A percentile compares a stretch with the other conserved stretches of the same genome.
These are phyloP conservation scores for Spongia lamella DNA, from an alignment of 37 sponge, comb jelly and placozoan genomes.

Conservation along the genomic window DNA sequence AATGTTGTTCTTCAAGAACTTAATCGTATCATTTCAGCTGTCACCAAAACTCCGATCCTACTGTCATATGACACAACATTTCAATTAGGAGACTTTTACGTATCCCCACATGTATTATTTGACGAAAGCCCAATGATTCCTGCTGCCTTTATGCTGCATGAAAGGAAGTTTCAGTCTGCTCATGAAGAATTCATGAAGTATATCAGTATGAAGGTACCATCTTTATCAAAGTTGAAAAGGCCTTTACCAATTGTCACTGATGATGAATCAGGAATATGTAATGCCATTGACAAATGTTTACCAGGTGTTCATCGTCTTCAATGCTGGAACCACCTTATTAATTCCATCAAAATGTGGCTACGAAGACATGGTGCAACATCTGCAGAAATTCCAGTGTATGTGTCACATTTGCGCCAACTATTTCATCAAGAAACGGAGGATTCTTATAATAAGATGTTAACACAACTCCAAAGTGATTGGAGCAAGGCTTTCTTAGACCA, in stretches of 20 bases:
- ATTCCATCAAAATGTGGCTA: constrained; percentile 37
- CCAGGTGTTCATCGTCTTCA: background rate
- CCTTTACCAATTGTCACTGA: constrained; percentile 25
- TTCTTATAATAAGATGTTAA: background rate
- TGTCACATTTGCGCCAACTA: constrained; percentile 10
- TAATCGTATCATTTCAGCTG: no score
- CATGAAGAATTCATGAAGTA: constrained; percentile 16
- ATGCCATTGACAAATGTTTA: constrained; percentile 8
- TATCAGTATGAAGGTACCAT: background rate
- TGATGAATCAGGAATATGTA: constrained; percentile 15
- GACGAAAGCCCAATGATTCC: constrained; percentile 31
- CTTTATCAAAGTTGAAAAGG: background rate
- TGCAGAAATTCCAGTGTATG: constrained; percentile 17
- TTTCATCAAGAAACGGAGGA: constrained; percentile 4
- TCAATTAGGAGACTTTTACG: constrained; percentile 27
- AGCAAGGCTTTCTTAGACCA: constrained; percentile 22
- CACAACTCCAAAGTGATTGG: constrained; percentile 15
- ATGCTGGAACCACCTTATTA: constrained; percentile 46
- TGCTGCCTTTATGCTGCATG: constrained; percentile 12
- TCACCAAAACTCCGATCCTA: no score
- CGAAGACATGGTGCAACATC: constrained; percentile 25
- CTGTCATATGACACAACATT: constrained; percentile 16
- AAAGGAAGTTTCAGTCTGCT: constrained; percentile 14
- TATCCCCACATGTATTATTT: constrained; percentile 8
- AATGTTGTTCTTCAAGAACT: no score